Percentiles rank a stretch among this genome's conserved stretches.
Conservation (phyloP, 2,797 vertebrate species). For the Thalassophryne amazonica region DNA sequence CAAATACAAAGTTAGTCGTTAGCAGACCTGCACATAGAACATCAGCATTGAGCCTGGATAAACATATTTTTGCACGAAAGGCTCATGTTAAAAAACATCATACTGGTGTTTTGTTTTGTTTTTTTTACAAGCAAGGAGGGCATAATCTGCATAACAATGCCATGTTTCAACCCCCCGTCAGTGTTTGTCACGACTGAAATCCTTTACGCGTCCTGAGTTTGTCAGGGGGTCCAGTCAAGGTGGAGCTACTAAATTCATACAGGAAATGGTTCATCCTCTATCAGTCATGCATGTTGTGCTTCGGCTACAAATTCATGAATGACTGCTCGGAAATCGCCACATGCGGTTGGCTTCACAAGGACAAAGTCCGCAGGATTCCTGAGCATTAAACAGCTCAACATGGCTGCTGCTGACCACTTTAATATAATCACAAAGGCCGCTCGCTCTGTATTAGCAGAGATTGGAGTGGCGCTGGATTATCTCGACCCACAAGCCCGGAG, state of each 20-base stretch:
- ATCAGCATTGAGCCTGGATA: no score
- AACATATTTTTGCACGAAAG: no score
- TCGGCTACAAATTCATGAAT: constrained; percentile 49
- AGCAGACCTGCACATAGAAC: no score
- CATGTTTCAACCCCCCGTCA: constrained; percentile 25
- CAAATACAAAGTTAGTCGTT: no score
- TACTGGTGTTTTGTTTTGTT: no score
- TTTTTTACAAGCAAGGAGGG: background rate
- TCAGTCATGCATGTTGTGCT: constrained; percentile 14
- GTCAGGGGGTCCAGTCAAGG: constrained; percentile 34
- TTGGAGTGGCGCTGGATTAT: constrained; percentile 65
- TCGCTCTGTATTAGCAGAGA: constrained; percentile 49
- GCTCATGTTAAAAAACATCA: no score
- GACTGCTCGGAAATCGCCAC: constrained; percentile 30
- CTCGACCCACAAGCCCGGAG: constrained; percentile 26
- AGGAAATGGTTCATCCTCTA: constrained; percentile 45
- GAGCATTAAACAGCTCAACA: constrained; percentile 38
- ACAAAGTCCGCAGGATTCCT: constrained; percentile 39
- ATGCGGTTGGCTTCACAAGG: constrained; percentile 37
- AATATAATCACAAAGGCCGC: constrained; percentile 52
- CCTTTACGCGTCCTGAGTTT: constrained; percentile 37
- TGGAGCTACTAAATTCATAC: constrained; percentile 48
- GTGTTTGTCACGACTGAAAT: constrained; percentile 52
- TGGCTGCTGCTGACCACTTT: constrained; percentile 22
- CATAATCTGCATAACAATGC: constrained; percentile 14